phyloP scores from a whole-genome alignment of 1,140 invertebrate species.

The Portunus trituberculatus region DNA sequence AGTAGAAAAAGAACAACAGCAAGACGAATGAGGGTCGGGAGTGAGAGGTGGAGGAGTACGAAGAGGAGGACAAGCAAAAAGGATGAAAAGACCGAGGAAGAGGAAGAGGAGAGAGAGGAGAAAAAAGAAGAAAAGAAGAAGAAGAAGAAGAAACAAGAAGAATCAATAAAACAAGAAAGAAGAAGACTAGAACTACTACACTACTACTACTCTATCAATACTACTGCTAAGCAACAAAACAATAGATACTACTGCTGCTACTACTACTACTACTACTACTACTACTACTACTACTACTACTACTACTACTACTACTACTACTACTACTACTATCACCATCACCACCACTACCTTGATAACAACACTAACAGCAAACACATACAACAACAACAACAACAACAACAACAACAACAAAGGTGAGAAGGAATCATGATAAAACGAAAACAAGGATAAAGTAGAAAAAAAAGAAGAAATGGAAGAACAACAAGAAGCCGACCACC shows the following conservation, averaged over 20 bases:
- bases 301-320: conserved; percentile 39
- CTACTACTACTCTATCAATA: background rate
- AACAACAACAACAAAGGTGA: too few relatives aligned
- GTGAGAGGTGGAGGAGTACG: background rate
- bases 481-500: too few relatives aligned
- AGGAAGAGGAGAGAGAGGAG: background rate
- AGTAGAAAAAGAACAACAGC: background rate
- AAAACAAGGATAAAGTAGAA: background rate
- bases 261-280: conserved; percentile 27
- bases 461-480: background rate
- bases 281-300: conserved; percentile 39
- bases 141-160: too few relatives aligned
- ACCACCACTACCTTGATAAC: too few relatives aligned
- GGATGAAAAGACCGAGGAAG: background rate
- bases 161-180: too few relatives aligned
- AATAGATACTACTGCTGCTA: background rate
- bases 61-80: background rate
- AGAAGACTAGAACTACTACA: background rate
- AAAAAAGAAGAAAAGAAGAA: background rate
- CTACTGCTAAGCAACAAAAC: background rate
- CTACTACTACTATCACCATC: conserved; percentile 6
- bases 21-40: background rate
- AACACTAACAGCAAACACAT: too few relatives aligned
- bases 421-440: too few relatives aligned
- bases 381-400: too few relatives aligned